Evolutionary conservation across 1,140 invertebrate genomes (phyloP).

Genomic region (Ips typographus): DNA sequence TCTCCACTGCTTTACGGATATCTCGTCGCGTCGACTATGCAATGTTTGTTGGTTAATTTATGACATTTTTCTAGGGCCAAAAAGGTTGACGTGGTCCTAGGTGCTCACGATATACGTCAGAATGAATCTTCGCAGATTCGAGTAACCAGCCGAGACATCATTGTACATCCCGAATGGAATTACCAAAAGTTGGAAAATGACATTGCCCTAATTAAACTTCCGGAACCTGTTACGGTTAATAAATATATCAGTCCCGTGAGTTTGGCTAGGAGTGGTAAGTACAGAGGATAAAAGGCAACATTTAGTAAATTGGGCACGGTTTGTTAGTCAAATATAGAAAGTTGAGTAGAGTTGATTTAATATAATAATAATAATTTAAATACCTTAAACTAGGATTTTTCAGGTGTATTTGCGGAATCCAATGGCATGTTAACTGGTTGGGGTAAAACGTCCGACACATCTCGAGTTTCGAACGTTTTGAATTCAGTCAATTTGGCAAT

Average conservation of each 20-base stretch:
- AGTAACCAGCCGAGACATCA: conserved; percentile 46
- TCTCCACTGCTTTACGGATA: too few relatives aligned
- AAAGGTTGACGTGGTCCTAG: conserved; percentile 36
- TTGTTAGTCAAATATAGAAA: too few relatives aligned
- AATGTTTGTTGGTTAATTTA: background rate
- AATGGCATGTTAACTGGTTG: conserved; percentile 48
- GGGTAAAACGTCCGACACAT: conserved; percentile 51
- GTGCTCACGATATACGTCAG: conserved; percentile 38
- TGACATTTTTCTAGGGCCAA: conserved; percentile 27
- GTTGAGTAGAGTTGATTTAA: too few relatives aligned
- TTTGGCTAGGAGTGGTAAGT: conserved; percentile 41
- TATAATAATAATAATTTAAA: background rate
- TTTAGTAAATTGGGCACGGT: too few relatives aligned
- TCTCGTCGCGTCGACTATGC: background rate
- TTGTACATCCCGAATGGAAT: conserved; percentile 55
- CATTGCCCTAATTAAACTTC: conserved; percentile 56
- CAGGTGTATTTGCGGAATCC: conserved; percentile 9
- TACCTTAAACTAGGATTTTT: conserved; percentile 8
- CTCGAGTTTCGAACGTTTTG: conserved; percentile 14
- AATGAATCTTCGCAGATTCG: conserved; percentile 44
- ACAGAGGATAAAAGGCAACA: background rate
- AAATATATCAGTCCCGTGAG: conserved; percentile 28
- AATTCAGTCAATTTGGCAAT: conserved; percentile 30
- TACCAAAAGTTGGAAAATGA: conserved; percentile 52
- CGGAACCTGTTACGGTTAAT: conserved; percentile 39